Base-by-base conservation (phyloP, 1,140 invertebrate species). In the Drosophila navojoa region DNA sequence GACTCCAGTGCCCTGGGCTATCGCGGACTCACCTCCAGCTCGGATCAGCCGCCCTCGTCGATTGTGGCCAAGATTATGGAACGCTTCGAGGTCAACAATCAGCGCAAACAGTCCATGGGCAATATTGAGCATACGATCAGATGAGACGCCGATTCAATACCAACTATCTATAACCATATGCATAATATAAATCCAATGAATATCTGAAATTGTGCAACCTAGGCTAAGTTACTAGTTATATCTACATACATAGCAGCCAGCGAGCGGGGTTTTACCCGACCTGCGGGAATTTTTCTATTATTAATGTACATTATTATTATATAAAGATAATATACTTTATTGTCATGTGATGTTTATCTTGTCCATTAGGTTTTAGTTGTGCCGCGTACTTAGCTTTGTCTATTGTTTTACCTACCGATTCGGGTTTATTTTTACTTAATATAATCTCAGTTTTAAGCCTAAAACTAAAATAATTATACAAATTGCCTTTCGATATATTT, bases 1-100 rank as follows among this genome's bases (percentile, higher is more conserved):
- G 94, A 95, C 71, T 93, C 94, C 0, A 94, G 94, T n/a, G 94
- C 94, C 2, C 87, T 94, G 54, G 95, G 95, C 29, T 95, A 95
- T 78, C 92, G 94, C 58, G 95, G 95, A 4, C 86, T 95, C 3
- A 94, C 94, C 64, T 94, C 94, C 9, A 92, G 91, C 55, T 90
- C 91, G 0, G 91, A 92, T 57, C 78, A 89, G 67, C 91, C 91
- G 25, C 91, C 91, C 19, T 92, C 91, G 13, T 75, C 77, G 35
- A 92, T 92, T 70, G 91, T 92, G 52, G 91, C 91, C 53, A 92
- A 91, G 58, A 92, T 92, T 11, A 92, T 92, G 91, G 68, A 91
- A 59, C 91, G 91, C 16, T 92, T 92, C 67, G 91, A 92, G 75
- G 86, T 91, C n/a, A 86, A 85, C 40, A 91, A 92, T 63, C 91